Conservation (phyloP, 2,113 vertebrate species). For the Montifringilla adamsi region DNA sequence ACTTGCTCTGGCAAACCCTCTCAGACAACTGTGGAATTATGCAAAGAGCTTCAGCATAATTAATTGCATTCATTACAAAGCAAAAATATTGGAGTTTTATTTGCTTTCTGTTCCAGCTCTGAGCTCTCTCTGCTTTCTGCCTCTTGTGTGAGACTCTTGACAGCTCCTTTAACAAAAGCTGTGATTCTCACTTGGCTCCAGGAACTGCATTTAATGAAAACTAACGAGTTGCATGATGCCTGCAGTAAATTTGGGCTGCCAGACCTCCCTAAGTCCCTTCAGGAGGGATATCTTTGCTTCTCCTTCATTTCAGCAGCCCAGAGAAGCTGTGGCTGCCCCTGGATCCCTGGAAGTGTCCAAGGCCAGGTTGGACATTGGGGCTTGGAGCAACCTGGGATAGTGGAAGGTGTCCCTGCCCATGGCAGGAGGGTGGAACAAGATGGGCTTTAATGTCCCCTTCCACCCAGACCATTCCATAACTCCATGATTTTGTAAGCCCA, state of each 20-base stretch:
- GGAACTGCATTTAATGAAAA: background rate
- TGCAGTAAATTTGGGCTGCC: background rate
- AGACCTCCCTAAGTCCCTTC: background rate
- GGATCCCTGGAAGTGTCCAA: background rate
- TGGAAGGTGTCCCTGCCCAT: background rate
- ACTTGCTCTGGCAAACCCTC: background rate
- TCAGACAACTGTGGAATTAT: background rate
- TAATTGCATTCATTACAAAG: background rate
- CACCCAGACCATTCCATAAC: background rate
- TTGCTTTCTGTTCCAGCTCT: conserved; percentile 3
- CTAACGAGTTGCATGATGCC: background rate
- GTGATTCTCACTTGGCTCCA: background rate
- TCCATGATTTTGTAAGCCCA: background rate
- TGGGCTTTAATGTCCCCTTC: background rate
- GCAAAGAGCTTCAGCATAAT: background rate
- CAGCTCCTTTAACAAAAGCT: background rate
- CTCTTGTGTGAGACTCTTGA: background rate
- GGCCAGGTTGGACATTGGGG: fast-evolving
- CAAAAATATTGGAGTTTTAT: background rate
- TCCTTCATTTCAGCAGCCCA: background rate
- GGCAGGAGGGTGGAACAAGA: fast-evolving
- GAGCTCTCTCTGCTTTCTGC: background rate
- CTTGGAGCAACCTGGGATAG: background rate
- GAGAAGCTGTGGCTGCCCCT: background rate
- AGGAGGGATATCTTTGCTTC: background rate